phyloP scores from a whole-genome alignment of 2,888 invertebrate species.

The Dromius quadrimaculatus region DNA sequence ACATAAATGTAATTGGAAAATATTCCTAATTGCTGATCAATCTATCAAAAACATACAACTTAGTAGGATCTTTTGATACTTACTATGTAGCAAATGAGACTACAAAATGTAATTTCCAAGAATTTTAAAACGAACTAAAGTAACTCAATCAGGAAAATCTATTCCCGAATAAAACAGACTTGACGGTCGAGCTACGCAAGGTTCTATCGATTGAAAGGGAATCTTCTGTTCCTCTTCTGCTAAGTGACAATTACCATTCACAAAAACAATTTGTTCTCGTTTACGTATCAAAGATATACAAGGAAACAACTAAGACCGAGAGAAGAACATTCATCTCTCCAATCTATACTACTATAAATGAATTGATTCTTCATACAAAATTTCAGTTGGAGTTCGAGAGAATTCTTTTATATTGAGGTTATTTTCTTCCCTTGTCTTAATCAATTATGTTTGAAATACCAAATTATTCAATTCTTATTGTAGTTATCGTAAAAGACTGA shows the following conservation, averaged over 20 bases:
- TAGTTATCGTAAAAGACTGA: no score
- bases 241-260: slow-evolving; percentile 62
- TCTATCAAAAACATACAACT: no score
- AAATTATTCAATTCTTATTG: no score
- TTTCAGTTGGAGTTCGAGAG: no score
- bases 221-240: slow-evolving; percentile 58
- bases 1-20: no score
- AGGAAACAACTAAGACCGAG: slow-evolving; percentile 57
- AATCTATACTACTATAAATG: no score
- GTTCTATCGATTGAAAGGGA: slow-evolving; percentile 58
- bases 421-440: no score
- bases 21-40: no score
- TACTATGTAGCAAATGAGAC: not conserved
- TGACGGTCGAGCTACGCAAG: slow-evolving; percentile 52
- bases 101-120: not conserved
- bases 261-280: slow-evolving; percentile 62
- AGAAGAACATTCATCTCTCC: slow-evolving; percentile 54
- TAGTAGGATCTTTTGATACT: no score
- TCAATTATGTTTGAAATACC: no score
- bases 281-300: slow-evolving; percentile 60
- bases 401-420: no score
- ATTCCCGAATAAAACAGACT: slow-evolving; percentile 24
- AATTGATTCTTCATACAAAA: no score
- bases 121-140: slow-evolving; percentile 21
- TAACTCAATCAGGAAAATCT: slow-evolving; percentile 29